A percentile compares a stretch with the other conserved stretches of the same genome.
phyloP scores from a whole-genome alignment of 1,140 invertebrate species.

The Drosophila obscura region DNA sequence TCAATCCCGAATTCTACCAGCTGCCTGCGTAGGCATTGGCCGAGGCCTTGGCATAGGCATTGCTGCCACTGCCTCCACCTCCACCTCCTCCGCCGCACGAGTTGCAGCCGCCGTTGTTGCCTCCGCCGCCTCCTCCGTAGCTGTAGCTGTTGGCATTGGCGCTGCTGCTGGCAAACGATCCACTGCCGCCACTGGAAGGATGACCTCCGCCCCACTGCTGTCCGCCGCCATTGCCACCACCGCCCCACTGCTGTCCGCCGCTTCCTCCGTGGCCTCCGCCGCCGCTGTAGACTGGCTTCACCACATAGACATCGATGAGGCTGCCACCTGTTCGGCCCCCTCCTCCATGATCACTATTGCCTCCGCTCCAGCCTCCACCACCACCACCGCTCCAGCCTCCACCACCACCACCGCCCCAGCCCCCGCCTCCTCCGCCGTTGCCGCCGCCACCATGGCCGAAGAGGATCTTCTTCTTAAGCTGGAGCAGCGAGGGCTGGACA shows the following conservation, averaged over 20 bases:
- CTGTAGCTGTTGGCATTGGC: slow-evolving; percentile 68
- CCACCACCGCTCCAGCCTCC: slow-evolving; percentile 21
- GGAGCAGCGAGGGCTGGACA: slow-evolving; percentile 53
- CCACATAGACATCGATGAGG: slow-evolving; percentile 43
- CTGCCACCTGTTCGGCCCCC: slow-evolving; percentile 21
- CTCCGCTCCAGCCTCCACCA: slow-evolving; percentile 40
- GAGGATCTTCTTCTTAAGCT: slow-evolving; percentile 61
- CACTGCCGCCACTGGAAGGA: slow-evolving; percentile 32
- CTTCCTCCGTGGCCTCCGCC: slow-evolving; percentile 21
- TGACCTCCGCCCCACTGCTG: slow-evolving; percentile 21
- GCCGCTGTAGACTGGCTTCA: slow-evolving; percentile 32
- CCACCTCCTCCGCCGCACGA: slow-evolving; percentile 32
- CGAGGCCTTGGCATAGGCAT: slow-evolving; percentile 63
- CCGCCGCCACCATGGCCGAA: slow-evolving; percentile 43
- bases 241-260: slow-evolving; percentile 24
- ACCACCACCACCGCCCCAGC: slow-evolving; percentile 14
- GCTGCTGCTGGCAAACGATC: slow-evolving; percentile 60
- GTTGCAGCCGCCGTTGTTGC: slow-evolving; percentile 31
- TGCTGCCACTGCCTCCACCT: slow-evolving; percentile 25
- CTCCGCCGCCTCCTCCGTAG: slow-evolving; percentile 35
- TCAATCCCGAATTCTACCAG: slow-evolving; percentile 33
- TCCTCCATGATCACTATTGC: slow-evolving; percentile 20
- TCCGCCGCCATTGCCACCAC: slow-evolving; percentile 21
- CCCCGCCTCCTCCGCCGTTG: slow-evolving; percentile 20
- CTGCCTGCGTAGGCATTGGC: slow-evolving; percentile 54